Evolutionary conservation across 2,797 vertebrate species (phyloP).

Genomic region (Notolepis coatsorum): DNA sequence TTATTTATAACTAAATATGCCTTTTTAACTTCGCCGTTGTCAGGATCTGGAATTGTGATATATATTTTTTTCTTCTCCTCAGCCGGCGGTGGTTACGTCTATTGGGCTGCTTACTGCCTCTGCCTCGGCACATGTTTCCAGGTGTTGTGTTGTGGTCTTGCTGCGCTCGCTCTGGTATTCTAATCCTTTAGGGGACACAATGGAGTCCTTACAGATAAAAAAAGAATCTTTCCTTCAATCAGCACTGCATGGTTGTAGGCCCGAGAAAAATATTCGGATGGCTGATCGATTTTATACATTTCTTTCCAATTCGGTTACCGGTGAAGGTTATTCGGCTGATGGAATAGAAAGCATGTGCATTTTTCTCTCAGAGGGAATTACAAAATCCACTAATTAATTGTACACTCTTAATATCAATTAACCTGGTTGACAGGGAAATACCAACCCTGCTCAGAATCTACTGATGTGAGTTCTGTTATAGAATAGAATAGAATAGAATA

Average conservation of each 20-base stretch:
- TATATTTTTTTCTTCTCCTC: slow-evolving; percentile 61
- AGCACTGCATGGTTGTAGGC: slow-evolving; percentile 50
- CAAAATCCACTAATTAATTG: not conserved
- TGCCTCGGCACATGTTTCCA: slow-evolving; percentile 73
- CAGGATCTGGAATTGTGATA: slow-evolving; percentile 70
- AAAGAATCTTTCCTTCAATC: slow-evolving; percentile 47
- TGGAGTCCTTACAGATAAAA: slow-evolving; percentile 48
- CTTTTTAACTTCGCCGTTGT: slow-evolving; percentile 75
- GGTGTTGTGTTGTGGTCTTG: slow-evolving; percentile 69
- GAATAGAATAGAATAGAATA: too few species aligned
- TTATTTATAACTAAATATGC: slow-evolving; percentile 83
- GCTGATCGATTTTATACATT: too few species aligned
- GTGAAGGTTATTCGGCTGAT: not conserved
- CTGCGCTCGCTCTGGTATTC: slow-evolving; percentile 67
- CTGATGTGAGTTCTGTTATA: slow-evolving; percentile 34
- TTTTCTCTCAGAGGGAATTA: not conserved
- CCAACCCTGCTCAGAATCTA: not conserved
- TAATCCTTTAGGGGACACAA: slow-evolving; percentile 49
- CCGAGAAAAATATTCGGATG: slow-evolving; percentile 32
- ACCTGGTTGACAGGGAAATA: slow-evolving; percentile 36
- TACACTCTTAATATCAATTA: slow-evolving; percentile 14
- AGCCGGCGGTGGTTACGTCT: slow-evolving; percentile 56
- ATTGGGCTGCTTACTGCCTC: slow-evolving; percentile 64
- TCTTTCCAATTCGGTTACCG: slow-evolving; percentile 35
- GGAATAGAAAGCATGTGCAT: not conserved